Conservation (phyloP, 1,140 invertebrate genomes). For the Drosophila tani region DNA sequence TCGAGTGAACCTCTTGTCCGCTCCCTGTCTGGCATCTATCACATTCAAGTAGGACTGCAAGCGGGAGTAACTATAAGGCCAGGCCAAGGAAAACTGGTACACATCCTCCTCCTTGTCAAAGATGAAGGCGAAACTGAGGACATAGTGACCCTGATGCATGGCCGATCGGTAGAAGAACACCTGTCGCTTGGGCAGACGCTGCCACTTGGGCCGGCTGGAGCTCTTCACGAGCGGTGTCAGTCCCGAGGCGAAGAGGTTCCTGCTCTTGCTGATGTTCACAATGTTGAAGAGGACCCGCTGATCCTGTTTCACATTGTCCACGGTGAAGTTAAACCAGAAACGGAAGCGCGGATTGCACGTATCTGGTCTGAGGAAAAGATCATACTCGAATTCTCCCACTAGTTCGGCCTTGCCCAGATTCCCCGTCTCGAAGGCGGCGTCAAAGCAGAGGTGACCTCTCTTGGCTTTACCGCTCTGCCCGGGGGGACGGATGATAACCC, state of each 20-base stretch:
- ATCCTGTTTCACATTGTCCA: conserved; percentile 97
- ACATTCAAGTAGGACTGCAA: conserved; percentile 93
- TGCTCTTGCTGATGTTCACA: conserved; percentile 97
- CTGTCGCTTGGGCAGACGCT: conserved; percentile 92
- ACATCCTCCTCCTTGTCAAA: conserved; percentile 97
- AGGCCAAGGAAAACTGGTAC: conserved; percentile 96
- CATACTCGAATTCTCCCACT: conserved; percentile 97
- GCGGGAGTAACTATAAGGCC: conserved; percentile 97
- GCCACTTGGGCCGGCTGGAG: conserved; percentile 95
- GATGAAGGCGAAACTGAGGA: conserved; percentile 96
- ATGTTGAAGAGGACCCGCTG: conserved; percentile 99
- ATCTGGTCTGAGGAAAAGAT: conserved; percentile 97
- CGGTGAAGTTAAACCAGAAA: conserved; percentile 99
- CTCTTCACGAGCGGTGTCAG: conserved; percentile 98
- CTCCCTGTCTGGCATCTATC: conserved; percentile 87
- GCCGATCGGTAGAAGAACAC: conserved; percentile 97
- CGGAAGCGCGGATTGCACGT: conserved; percentile 96
- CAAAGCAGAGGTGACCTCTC: conserved; percentile 97
- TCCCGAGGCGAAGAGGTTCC: conserved; percentile 94
- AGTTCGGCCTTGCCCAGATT: conserved; percentile 98
- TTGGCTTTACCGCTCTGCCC: conserved; percentile 94
- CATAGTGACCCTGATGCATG: conserved; percentile 95
- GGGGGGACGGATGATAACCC: conserved; percentile 95
- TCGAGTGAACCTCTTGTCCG: conserved; percentile 68
- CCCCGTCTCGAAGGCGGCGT: conserved; percentile 98